These are phyloP conservation scores for Oeneis ivallda DNA, from an alignment of 2,888 invertebrate species.

Conservation along the genomic window DNA sequence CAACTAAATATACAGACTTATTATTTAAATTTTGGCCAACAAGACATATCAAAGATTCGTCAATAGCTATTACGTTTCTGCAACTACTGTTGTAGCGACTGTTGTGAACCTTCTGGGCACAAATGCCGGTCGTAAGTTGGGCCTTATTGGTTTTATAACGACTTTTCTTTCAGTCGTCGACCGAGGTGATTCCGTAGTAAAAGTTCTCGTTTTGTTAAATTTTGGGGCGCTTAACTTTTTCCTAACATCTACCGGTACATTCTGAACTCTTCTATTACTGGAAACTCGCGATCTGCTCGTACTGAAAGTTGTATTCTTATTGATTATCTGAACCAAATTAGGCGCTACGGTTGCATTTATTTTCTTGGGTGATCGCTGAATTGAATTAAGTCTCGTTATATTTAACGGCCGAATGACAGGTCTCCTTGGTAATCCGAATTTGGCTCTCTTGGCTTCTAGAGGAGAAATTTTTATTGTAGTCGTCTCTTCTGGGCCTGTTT, in stretches of 20 bases:
- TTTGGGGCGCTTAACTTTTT: constrained; percentile 53
- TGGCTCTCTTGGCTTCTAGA: constrained; percentile 63
- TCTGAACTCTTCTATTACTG: constrained; percentile 60
- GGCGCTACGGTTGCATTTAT: constrained; percentile 52
- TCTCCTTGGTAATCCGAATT: constrained; percentile 70
- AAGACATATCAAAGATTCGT: constrained; percentile 38
- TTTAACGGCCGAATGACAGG: constrained; percentile 63
- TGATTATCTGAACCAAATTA: constrained; percentile 57
- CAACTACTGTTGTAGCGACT: constrained; percentile 48
- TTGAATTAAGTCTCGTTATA: constrained; percentile 52
- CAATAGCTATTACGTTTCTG: constrained; percentile 41
- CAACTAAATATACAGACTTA: constrained; percentile 38
- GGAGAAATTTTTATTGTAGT: constrained; percentile 61
- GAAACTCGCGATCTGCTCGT: constrained; percentile 65
- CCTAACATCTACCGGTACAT: constrained; percentile 69
- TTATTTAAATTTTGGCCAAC: constrained; percentile 32
- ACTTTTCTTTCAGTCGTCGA: constrained; percentile 68
- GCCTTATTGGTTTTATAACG: constrained; percentile 66
- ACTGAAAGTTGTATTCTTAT: constrained; percentile 63
- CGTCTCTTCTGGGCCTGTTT: constrained; percentile 55
- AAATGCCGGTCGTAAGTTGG: constrained; percentile 68
- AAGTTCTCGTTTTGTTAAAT: constrained; percentile 48
- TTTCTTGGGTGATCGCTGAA: constrained; percentile 55
- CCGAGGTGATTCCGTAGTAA: constrained; percentile 66
- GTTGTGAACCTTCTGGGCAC: constrained; percentile 64